Conservation (phyloP, 2,113 vertebrate species). For the Microtus pennsylvanicus region DNA sequence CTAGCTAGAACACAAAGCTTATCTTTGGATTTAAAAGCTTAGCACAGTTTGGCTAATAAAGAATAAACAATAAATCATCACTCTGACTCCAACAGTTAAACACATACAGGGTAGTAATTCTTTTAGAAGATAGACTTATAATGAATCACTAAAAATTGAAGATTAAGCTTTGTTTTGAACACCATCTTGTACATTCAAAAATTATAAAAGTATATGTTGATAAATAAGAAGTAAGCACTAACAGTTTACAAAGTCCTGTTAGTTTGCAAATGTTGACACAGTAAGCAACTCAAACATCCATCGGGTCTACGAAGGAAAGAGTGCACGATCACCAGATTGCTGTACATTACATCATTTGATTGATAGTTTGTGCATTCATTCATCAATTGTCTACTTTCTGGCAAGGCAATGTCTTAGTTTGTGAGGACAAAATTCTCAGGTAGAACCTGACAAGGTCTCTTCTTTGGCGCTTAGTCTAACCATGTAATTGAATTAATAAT, state of each 20-base stretch:
- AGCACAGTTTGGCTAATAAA: slow-evolving; percentile 21
- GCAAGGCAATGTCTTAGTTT: background rate
- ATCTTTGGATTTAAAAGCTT: slow-evolving; percentile 48
- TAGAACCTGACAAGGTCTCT: background rate
- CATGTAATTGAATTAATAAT: background rate
- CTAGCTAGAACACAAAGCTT: background rate
- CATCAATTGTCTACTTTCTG: background rate
- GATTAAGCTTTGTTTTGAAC: background rate
- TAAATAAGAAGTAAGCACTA: slow-evolving; percentile 20
- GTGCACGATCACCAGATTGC: background rate
- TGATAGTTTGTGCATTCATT: background rate
- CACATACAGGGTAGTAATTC: background rate
- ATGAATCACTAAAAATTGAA: slow-evolving; percentile 11
- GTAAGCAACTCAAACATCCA: background rate
- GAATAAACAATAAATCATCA: background rate
- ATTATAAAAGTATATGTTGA: background rate
- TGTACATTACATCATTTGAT: background rate
- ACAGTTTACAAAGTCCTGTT: slow-evolving; percentile 18
- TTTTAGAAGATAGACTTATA: background rate
- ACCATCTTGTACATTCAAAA: background rate
- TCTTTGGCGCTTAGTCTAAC: background rate
- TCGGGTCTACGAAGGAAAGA: background rate
- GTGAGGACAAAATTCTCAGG: background rate
- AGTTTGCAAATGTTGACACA: background rate
- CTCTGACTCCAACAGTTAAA: background rate